Conservation (phyloP, 2,888 invertebrate species). For the Arenicola marina region DNA sequence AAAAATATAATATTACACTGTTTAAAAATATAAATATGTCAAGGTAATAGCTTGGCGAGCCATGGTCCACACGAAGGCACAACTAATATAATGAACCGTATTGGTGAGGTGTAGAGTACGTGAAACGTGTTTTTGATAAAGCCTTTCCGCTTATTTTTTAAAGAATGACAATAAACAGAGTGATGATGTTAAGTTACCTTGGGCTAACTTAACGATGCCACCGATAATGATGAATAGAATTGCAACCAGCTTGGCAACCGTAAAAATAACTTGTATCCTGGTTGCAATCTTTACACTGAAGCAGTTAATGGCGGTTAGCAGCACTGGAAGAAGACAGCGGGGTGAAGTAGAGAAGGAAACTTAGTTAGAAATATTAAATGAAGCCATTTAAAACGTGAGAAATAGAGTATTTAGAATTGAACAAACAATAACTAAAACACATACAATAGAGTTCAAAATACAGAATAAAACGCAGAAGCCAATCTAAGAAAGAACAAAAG, state of each 20-base stretch:
- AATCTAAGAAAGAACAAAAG: too few species aligned
- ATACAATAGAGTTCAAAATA: neutral
- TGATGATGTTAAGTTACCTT: slow-evolving; percentile 70
- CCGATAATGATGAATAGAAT: slow-evolving; percentile 87
- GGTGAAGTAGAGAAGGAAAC: too few species aligned
- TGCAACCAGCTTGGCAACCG: slow-evolving; percentile 88
- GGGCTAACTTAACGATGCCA: slow-evolving; percentile 83
- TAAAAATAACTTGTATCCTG: slow-evolving; percentile 91
- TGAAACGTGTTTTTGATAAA: neutral
- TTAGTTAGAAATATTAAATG: too few species aligned
- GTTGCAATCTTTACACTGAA: slow-evolving; percentile 93
- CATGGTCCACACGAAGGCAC: too few species aligned
- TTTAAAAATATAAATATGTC: too few species aligned
- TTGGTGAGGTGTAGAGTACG: neutral
- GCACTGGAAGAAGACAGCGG: slow-evolving; percentile 73
- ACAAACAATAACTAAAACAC: neutral
- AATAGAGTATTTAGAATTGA: too few species aligned
- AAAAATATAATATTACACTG: too few species aligned
- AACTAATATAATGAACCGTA: too few species aligned
- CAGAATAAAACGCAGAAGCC: neutral
- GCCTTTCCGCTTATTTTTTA: neutral
- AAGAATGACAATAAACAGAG: neutral
- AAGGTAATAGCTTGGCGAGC: too few species aligned
- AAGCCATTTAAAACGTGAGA: too few species aligned
- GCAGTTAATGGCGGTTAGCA: slow-evolving; percentile 91